Evolutionary conservation across 2,113 vertebrate species (phyloP), one percentile per base, ranked within the genome.

Genomic region (Lutjanus erythropterus): DNA sequence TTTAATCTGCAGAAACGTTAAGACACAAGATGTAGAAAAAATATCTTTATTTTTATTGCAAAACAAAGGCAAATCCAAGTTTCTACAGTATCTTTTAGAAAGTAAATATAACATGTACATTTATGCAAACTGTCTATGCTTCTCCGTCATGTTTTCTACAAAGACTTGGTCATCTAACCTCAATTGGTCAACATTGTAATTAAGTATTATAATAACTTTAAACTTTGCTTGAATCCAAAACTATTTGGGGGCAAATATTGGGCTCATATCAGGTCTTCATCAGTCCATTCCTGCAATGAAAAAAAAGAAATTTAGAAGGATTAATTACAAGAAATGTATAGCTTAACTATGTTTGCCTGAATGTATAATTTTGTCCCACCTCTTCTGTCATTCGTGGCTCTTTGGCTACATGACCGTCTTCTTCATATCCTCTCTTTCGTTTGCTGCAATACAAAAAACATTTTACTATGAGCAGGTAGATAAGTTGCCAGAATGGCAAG

Each of bases 341-440:
- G 0, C 10, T 29, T 11, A 18, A 33, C 2, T 2, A 55, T 19
- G 12, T 64, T 35, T 25, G 8, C 9, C 11, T 59, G 27, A 9
- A 29, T 10, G 21, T 2, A 29, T 46, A 68, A 37, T 23, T 8
- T 1, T 42, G 33, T 56, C 84, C 77, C 72, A 94, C 94, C 91
- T 94, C 97, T 65, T 98, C 97, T 56, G 78, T 65, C 31, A 95
- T 72, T 85, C 95, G 97, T 1, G 93, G 64, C 86, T 96, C 97
- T 91, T 99, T 99, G 15, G 94, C 69, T 1, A 97, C 84, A 7
- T 96, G 96, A 8, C 94, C 97, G 37, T 97, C 96, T 29, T 98
- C 97, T 92, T 99, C 97, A 78, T 96, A 97, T 50, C 97, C 97
- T 86, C 97, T 95, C 83, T 97, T 99, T 87, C 97, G 96, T 95